A percentile compares a stretch with the other conserved stretches of the same genome.
Evolutionary conservation across 2,113 vertebrate species (phyloP).

Genomic region (Tor tambroides): DNA sequence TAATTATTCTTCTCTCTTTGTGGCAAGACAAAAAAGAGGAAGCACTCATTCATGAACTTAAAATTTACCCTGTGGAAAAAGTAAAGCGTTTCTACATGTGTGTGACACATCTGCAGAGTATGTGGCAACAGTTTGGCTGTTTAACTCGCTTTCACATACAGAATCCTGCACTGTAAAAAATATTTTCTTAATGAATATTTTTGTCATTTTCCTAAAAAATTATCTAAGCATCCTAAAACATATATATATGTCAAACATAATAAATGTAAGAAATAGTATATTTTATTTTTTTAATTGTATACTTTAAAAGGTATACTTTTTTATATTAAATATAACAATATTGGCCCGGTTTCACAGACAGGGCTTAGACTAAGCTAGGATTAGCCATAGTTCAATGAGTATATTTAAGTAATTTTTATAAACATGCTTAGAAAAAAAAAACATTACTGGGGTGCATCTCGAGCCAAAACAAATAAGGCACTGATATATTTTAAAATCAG

Average conservation of each 20-base stretch:
- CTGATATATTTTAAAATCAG: too few species aligned
- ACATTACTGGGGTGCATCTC: too few species aligned
- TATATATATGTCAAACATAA: too few species aligned
- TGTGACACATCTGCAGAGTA: constrained; percentile 22
- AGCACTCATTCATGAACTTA: constrained; percentile 56
- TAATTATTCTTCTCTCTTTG: constrained; percentile 65
- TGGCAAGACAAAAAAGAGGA: constrained; percentile 42
- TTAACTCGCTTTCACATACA: neutral
- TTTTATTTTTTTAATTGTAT: neutral
- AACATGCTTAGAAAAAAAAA: too few species aligned
- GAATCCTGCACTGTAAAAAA: neutral
- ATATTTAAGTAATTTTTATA: too few species aligned
- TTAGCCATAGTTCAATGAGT: too few species aligned
- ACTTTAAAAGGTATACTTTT: too few species aligned
- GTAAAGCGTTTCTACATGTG: constrained; percentile 43
- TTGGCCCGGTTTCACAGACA: too few species aligned
- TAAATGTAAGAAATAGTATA: too few species aligned
- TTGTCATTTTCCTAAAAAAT: neutral
- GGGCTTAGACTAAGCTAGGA: too few species aligned
- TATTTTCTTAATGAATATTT: neutral
- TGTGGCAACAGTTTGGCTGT: neutral
- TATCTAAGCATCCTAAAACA: neutral
- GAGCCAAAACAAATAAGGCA: too few species aligned
- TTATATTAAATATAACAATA: too few species aligned
- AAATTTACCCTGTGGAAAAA: constrained; percentile 45